Evolutionary conservation across 2,797 vertebrate species (phyloP), one percentile per base, ranked within the genome.

Genomic region (Luscinia luscinia): DNA sequence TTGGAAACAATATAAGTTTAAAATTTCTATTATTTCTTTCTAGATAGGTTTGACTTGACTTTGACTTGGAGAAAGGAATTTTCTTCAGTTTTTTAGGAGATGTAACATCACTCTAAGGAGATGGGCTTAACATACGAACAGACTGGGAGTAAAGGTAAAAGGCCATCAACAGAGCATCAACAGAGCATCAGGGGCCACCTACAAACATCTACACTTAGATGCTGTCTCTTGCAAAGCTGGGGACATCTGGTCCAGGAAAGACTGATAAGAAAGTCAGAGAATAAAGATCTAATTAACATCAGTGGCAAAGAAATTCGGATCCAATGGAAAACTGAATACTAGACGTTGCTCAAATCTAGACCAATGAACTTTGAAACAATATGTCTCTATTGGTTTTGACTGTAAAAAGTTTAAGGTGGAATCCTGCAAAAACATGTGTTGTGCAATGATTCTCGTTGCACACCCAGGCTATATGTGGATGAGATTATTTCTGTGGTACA

Each of bases 161-260:
- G 16, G 40, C 32, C 38, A 34, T 43, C 9, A 68, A 22, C 4
- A 2, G 22, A 49, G 49, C 10, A 38, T 22, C 20, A 63, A 2
- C 0, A 0, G 38, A 77, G 54, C 20, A 20, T 24, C 48, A 45
- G 49, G 3, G 2, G 32, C 30, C 26, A 52, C 14, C 32, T 36
- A 36, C 0, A 0, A 63, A 54, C 12, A 45, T 36, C 40, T 15
- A 12, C 40, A 15, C 11, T 43, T 32, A 51, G 38, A 18, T 41
- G 12, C 22, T 2, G 3, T 27, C 28, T 40, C 66, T 52, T 13
- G 28, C 27, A 51, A 22, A 51, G 20, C 11, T 30, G 34, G 16
- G 36, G 15, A 40, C 34, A 18, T 23, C 22, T 75, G 18, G 32
- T n/a, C 15, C 2, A 2, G 58, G 52, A 63, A 28, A 11, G 19